Evolutionary conservation across 2,113 vertebrate genomes (phyloP).

Genomic region (Narcine bancroftii): DNA sequence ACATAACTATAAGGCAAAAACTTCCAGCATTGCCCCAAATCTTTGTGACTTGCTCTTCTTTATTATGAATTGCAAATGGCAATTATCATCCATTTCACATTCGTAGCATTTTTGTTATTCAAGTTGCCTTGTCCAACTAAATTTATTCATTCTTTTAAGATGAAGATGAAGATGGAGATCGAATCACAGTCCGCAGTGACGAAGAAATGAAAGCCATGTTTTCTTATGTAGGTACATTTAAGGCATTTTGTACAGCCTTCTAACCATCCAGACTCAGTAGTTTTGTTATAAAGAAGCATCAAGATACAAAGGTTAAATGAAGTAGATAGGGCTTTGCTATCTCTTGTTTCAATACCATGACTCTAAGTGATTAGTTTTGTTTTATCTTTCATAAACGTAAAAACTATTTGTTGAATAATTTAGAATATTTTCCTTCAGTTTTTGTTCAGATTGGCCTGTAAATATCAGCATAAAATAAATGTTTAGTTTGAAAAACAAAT

Average conservation of each 20-base stretch:
- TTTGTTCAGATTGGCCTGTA: not conserved
- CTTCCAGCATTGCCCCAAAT: not conserved
- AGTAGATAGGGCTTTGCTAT: not conserved
- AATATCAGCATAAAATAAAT: not conserved
- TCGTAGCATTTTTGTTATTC: not conserved
- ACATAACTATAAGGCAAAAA: not conserved
- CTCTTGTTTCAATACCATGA: not conserved
- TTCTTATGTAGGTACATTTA: constrained; percentile 78
- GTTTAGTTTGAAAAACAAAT: not conserved
- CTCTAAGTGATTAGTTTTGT: not conserved
- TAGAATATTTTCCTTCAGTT: not conserved
- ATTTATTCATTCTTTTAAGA: constrained; percentile 56
- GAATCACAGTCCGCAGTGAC: constrained; percentile 94
- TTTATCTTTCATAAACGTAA: not conserved
- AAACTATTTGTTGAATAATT: not conserved
- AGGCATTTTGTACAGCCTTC: no score
- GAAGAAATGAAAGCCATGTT: constrained; percentile 98
- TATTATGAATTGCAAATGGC: not conserved
- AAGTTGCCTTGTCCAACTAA: not conserved
- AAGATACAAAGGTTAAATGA: not conserved
- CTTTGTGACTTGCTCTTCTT: not conserved
- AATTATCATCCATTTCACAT: not conserved
- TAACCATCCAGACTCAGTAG: not conserved
- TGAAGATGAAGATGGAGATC: constrained; percentile 96
- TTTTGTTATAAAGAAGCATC: not conserved